Percentiles rank a stretch among this genome's conserved stretches.
phyloP scores from a whole-genome alignment of 2,797 vertebrate genomes.

The Phrynocephalus vlangalii region DNA sequence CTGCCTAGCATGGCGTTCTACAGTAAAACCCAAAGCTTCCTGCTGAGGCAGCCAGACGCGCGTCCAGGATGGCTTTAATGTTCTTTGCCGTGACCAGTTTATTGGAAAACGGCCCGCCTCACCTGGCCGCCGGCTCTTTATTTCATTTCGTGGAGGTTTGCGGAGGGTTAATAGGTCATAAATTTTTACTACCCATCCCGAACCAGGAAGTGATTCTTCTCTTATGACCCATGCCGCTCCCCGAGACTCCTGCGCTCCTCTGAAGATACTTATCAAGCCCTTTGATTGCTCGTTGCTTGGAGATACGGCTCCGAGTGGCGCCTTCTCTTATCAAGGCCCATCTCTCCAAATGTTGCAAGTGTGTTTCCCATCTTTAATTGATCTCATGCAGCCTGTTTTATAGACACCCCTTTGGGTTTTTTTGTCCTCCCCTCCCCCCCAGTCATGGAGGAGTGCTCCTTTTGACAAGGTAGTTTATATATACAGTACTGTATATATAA shows the following conservation, averaged over 20 bases:
- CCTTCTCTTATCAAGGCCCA: conserved; percentile 85
- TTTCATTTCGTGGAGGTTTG: conserved; percentile 54
- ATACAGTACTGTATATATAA: too few relatives aligned
- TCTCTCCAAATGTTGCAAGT: conserved; percentile 76
- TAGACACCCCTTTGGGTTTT: neutral
- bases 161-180: conserved; percentile 67
- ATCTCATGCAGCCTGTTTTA: conserved; percentile 45
- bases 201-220: conserved; percentile 75
- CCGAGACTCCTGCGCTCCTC: conserved; percentile 67
- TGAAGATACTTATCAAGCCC: conserved; percentile 80
- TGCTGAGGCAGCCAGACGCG: conserved; percentile 39
- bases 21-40: conserved; percentile 58
- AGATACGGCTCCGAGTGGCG: conserved; percentile 80
- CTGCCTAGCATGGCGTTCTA: conserved; percentile 10
- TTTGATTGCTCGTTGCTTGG: conserved; percentile 82
- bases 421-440: conserved; percentile 12
- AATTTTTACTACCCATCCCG: conserved; percentile 75
- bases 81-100: conserved; percentile 60
- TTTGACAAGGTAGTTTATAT: neutral
- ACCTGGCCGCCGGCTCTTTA: conserved; percentile 9
- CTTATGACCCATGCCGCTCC: conserved; percentile 60
- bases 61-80: conserved; percentile 28
- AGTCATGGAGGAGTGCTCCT: conserved; percentile 24
- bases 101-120: conserved; percentile 46
- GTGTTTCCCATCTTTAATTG: conserved; percentile 70